Base-by-base conservation (phyloP, 2,113 vertebrate species). In the Gymnarchus niloticus region DNA sequence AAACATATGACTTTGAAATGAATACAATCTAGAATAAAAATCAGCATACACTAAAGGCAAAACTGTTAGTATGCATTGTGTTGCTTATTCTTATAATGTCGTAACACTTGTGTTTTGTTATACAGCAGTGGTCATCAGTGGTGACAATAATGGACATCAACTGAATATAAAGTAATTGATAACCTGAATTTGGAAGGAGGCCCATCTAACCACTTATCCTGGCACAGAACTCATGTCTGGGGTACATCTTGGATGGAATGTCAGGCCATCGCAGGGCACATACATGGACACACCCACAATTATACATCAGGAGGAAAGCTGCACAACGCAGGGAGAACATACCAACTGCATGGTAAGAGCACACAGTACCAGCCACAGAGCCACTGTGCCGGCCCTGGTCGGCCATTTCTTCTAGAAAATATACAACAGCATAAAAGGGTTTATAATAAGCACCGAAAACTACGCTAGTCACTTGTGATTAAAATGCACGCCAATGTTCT, bases 251-350 rank as follows among this genome's bases (percentile, higher is more conserved):
- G 57, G 21, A 59, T n/a, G 57, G 65, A 2, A 73, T n/a, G 56
- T 14, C 17, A 17, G 56, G 23, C n/a, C 61, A 25, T 69, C 44
- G 51, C 78, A 81, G 19, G 5, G 21, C 78, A 52, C 48, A 81
- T 23, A 81, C 78, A 51, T 9, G 41, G 48, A 85, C 52, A 80
- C 83, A 69, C 83, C 84, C 12, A 6, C 83, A 84, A 28, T 89
- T 83, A 81, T 59, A 81, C 25, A 87, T 25, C 49, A 37, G 3
- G 3, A 87, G 21, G 25, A 59, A 59, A 59, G 21, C 23, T 10
- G 0, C 56, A 59, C 56, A 59, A n/a, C 56, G n/a, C 8, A n/a
- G n/a, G n/a, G 56, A 57, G n/a, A 59, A 59, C 56, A 59, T 59
- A n/a, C 56, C 23, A 59, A 59, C 21, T 59, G n/a, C n/a, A n/a